These are phyloP conservation scores for Oceanodroma tethys DNA, from an alignment of 2,113 vertebrate species.

Conservation along the genomic window DNA sequence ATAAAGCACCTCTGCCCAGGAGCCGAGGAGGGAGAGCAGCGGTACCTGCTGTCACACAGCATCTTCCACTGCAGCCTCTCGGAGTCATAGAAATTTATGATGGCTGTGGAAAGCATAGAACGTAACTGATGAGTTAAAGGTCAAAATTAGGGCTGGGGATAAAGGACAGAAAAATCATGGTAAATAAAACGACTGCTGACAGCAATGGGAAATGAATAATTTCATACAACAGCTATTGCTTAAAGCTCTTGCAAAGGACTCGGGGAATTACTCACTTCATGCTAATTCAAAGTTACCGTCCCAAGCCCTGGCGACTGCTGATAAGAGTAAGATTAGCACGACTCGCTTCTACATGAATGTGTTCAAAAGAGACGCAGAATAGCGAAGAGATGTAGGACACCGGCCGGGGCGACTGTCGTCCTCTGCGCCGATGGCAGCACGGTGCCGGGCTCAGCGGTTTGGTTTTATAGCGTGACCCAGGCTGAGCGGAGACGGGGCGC, in stretches of 20 bases:
- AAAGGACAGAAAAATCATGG: not conserved
- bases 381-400: not conserved
- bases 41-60: not conserved
- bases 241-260: not conserved
- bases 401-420: rapidly evolving
- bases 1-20: not conserved
- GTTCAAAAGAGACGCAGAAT: not conserved
- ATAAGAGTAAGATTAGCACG: not conserved
- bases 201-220: not conserved
- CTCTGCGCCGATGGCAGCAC: rapidly evolving
- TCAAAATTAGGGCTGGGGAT: not conserved
- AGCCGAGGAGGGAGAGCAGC: not conserved
- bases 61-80: not conserved
- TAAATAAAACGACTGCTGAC: conserved; percentile 47
- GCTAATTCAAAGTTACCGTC: not conserved
- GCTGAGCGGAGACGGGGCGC: rapidly evolving
- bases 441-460: rapidly evolving
- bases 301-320: not conserved
- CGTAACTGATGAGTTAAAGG: not conserved
- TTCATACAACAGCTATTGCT: not conserved
- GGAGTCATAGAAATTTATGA: not conserved
- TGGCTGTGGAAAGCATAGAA: not conserved
- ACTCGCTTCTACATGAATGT: not conserved
- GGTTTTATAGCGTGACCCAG: rapidly evolving
- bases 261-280: not conserved